Evolutionary conservation across 2,113 vertebrate genomes (phyloP).

Genomic region (Dasypus novemcinctus): DNA sequence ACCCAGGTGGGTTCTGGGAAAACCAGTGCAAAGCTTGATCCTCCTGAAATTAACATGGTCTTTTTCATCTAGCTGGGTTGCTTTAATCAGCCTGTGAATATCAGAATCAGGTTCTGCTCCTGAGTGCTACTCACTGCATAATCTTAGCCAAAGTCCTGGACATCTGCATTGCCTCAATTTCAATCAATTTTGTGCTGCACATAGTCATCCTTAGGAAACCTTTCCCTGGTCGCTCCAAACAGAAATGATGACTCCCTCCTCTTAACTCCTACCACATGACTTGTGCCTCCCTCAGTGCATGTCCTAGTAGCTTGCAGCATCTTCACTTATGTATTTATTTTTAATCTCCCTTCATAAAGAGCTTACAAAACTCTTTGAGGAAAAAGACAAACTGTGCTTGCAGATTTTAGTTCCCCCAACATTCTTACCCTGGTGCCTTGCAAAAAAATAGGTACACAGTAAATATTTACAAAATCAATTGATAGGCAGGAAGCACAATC

Average conservation of each 20-base stretch:
- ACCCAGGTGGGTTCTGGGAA: neutral
- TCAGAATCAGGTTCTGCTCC: neutral
- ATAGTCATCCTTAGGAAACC: neutral
- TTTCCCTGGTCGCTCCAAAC: neutral
- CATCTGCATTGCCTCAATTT: neutral
- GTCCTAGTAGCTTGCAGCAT: neutral
- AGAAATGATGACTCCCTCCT: neutral
- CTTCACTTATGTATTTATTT: slow-evolving; percentile 42
- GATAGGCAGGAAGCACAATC: neutral
- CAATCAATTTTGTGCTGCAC: neutral
- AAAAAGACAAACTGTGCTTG: slow-evolving; percentile 6
- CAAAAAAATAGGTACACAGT: neutral
- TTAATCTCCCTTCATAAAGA: slow-evolving; percentile 12
- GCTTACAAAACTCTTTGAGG: neutral
- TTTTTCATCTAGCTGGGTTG: neutral
- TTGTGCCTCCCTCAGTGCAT: neutral
- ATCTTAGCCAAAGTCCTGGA: slow-evolving; percentile 19
- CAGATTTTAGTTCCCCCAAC: neutral
- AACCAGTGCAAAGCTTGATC: neutral
- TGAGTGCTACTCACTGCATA: neutral
- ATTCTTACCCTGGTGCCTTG: neutral
- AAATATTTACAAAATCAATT: slow-evolving; percentile 56
- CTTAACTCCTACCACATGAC: neutral
- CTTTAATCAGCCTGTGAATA: neutral
- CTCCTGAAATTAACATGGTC: neutral